Conservation (phyloP, 2,113 vertebrate species). For the Columba janthina region DNA sequence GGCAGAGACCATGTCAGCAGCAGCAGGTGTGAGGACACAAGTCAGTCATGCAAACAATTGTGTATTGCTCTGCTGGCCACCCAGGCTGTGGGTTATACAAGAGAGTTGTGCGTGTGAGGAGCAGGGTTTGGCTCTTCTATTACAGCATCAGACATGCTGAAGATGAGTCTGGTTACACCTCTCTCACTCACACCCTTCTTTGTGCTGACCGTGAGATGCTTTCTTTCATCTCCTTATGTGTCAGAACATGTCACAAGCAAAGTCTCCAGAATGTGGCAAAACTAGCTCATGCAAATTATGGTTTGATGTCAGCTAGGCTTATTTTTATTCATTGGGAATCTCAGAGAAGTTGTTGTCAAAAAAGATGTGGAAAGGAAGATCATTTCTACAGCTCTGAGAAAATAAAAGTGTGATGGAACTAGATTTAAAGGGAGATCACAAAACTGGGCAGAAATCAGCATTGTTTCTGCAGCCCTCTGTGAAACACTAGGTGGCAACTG, state of each 20-base stretch:
- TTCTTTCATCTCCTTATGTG: conserved; percentile 2
- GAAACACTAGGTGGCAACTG: background rate
- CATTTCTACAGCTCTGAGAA: conserved; percentile 20
- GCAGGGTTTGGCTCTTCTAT: background rate
- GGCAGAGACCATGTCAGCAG: background rate
- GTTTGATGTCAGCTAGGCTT: conserved; percentile 27
- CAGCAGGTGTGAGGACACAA: background rate
- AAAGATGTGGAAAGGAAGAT: conserved; percentile 52
- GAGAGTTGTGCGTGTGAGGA: background rate
- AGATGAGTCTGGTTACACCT: background rate
- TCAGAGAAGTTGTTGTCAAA: conserved; percentile 19
- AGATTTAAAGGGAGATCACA: background rate
- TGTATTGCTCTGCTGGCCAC: background rate
- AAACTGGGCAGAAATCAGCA: background rate
- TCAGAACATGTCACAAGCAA: conserved; percentile 18
- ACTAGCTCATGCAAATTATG: conserved; percentile 32
- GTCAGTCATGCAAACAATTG: background rate
- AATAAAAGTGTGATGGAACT: background rate
- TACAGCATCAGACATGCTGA: background rate
- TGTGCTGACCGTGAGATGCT: conserved; percentile 17
- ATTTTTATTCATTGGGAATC: conserved; percentile 49
- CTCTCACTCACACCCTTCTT: background rate
- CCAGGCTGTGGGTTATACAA: background rate
- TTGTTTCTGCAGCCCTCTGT: background rate
- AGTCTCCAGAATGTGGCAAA: conserved; percentile 17